phyloP scores from a whole-genome alignment of 2,113 vertebrate genomes.

The Rhinoderma darwinii region DNA sequence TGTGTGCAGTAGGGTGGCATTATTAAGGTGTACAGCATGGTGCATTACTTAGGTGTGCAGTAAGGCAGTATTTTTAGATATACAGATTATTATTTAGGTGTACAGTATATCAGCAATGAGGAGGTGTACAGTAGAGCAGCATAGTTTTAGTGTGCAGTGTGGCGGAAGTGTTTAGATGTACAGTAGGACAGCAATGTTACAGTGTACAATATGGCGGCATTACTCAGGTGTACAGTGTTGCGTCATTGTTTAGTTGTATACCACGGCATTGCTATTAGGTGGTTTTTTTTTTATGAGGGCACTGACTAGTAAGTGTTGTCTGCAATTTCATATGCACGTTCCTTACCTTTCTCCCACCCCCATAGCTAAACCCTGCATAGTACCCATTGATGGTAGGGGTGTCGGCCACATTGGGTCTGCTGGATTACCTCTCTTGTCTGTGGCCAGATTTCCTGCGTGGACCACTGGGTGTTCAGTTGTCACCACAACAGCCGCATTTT shows the following conservation, averaged over 20 bases:
- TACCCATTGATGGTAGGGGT: neutral
- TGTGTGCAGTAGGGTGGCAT: neutral
- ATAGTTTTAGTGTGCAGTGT: neutral
- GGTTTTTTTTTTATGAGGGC: no score
- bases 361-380: neutral
- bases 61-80: neutral
- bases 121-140: neutral
- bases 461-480: neutral
- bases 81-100: neutral
- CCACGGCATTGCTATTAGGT: no score
- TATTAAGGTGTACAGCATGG: neutral
- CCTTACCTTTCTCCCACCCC: no score
- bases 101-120: neutral
- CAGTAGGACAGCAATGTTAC: neutral
- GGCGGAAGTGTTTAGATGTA: neutral
- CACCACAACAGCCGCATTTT: neutral
- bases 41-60: neutral
- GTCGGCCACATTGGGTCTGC: neutral
- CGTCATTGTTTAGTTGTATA: no score
- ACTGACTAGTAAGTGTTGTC: no score
- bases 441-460: neutral
- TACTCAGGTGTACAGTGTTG: neutral
- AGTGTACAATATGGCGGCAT: neutral
- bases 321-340: neutral
- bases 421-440: neutral